Percentiles rank a stretch among this genome's conserved stretches.
Conservation (phyloP, 53 echinoderm and acorn worm genomes). For the Arbacia lixula region DNA sequence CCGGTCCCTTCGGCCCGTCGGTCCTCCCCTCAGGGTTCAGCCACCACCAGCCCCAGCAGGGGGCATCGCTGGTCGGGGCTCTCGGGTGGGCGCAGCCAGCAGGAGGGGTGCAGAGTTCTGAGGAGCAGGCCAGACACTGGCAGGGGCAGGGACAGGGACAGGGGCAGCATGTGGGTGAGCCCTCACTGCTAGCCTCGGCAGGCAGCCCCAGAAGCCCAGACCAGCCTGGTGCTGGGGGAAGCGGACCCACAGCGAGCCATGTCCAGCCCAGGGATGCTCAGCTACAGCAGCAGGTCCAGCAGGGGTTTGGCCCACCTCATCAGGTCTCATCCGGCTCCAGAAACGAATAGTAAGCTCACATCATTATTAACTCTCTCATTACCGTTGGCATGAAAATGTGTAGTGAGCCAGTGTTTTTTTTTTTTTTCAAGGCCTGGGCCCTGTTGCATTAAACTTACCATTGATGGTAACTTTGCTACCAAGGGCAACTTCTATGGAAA, state of each 20-base stretch:
- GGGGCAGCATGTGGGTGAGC: constrained; percentile 4
- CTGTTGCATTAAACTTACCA: no score
- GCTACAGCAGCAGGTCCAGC: constrained; percentile 11
- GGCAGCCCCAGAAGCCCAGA: constrained; percentile 35
- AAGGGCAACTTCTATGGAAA: no score
- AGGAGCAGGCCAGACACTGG: neutral
- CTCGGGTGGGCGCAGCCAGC: neutral
- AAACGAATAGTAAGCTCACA: neutral
- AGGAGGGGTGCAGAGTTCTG: neutral
- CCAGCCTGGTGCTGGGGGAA: constrained; percentile 5
- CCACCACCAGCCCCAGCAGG: neutral
- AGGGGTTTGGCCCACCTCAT: constrained; percentile 32
- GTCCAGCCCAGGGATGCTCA: constrained; percentile 21
- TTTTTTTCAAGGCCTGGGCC: no score
- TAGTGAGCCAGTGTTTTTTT: no score
- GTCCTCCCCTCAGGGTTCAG: neutral
- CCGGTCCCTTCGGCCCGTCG: constrained; percentile 16
- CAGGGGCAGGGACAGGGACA: neutral
- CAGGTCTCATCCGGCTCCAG: neutral
- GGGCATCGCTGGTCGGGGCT: neutral
- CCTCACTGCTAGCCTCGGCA: constrained; percentile 18
- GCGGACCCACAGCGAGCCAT: neutral
- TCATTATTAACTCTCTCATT: no score
- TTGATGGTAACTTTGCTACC: no score
- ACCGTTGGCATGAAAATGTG: no score